Evolutionary conservation across 1,140 invertebrate genomes (phyloP), one percentile per base, ranked within the genome.

Genomic region (Drosophila virilis): DNA sequence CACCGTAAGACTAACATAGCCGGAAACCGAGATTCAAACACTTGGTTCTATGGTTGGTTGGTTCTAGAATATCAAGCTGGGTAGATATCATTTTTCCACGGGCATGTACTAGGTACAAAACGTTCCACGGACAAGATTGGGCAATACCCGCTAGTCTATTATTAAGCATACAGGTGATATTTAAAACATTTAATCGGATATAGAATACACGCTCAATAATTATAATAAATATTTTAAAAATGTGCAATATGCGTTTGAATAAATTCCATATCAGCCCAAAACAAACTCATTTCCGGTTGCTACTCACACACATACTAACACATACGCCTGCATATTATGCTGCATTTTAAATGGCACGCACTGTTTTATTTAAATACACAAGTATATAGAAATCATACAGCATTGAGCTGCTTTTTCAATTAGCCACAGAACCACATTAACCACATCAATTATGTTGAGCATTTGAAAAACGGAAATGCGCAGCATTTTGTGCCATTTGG

Each of bases 391-490:
- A 35, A 28, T 13, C 32, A 45, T 38, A 15, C 55, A 28, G 42
- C 70, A 50, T 52, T 75, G 65, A 78, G 83, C 82, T 79, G 74
- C 62, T 70, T 60, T 79, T 88, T 86, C 76, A 83, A 86, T 86
- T 88, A 82, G 78, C 82, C 78, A 55, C 81, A 78, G 46, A 76
- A 74, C 84, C 83, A 60, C 83, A 86, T 50, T 46, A 51, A 80
- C 83, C 83, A 72, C 83, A 86, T 83, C 73, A 86, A 86, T 89
- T 83, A 89, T 89, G 77, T 79, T 79, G 68, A 42, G 66, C 65
- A 74, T 67, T 88, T 74, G 42, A 65, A 46, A 81, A 83, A 88
- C 77, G 66, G 79, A 77, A 69, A 37, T 69, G 66, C 13, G 50
- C 51, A 51, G 8, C 40, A 45, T 33, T 42, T 28, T 8, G 10